Evolutionary conservation across 2,888 invertebrate genomes (phyloP), one percentile per base, ranked within the genome.

Genomic region (Acleris emargana): DNA sequence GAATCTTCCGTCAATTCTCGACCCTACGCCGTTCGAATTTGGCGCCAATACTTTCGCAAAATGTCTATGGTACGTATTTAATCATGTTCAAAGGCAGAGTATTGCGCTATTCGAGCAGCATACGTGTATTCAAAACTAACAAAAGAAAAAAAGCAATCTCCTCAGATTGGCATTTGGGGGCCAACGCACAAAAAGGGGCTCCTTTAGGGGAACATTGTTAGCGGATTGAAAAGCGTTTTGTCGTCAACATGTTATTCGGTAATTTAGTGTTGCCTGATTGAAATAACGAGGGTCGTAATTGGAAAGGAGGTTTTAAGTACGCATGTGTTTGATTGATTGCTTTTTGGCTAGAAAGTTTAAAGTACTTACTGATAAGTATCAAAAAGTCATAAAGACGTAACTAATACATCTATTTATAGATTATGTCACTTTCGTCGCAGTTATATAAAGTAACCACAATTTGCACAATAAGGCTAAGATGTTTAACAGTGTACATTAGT

Each of bases 71-170:
- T 76, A 78, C 81, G 88, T 86, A 90, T 91, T 91, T 91, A 91
- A 91, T 91, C 91, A 89, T 82, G 85, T 87, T 91, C 91, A 92
- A 92, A 89, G 86, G 86, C 83, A 82, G 77, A 68, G 70, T 71
- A 75, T 75, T 82, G 77, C 78, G 77, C 77, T 75, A 75, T 77
- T 81, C 83, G 83, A 81, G 83, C 79, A 78, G 87, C 89, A 89
- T 87, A 82, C 86, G 81, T 81, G 87, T 88, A 91, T 91, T 91
- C 89, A 90, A 87, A 88, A 90, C 89, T 88, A 84, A 92, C 91
- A 92, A 92, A 91, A 87, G 91, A 90, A 91, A 89, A 90, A 92
- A 92, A 92, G 91, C 91, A 91, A 92, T 91, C 91, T 89, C 83
- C 79, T 72, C 85, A 89, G 91, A 91, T 91, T 91, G 91, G 91